Evolutionary conservation across 2,113 vertebrate genomes (phyloP).

Genomic region (Gopherus evgoodei): DNA sequence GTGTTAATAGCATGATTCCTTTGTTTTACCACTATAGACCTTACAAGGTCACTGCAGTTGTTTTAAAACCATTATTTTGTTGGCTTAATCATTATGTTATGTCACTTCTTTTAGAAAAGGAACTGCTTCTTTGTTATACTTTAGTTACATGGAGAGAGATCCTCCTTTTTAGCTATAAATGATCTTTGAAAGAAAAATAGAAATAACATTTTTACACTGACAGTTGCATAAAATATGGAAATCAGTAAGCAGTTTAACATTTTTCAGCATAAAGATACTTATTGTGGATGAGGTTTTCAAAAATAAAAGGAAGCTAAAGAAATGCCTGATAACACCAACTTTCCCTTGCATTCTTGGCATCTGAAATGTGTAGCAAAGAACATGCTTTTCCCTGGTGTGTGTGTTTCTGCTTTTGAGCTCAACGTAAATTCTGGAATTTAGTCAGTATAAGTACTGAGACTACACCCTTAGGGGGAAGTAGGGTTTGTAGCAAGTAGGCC

Average conservation of each 20-base stretch:
- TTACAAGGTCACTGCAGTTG: background rate
- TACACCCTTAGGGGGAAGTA: background rate
- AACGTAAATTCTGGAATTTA: background rate
- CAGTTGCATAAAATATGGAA: background rate
- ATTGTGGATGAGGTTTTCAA: background rate
- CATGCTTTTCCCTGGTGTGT: background rate
- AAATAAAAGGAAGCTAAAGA: background rate
- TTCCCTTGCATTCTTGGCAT: background rate
- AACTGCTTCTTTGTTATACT: background rate
- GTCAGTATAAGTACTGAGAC: background rate
- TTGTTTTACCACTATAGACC: background rate
- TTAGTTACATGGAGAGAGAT: background rate
- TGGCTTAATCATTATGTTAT: rapidly evolving
- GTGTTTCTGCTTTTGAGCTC: background rate
- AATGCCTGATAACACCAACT: background rate
- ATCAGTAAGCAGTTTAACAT: background rate
- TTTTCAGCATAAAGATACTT: background rate
- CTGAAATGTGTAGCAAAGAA: background rate
- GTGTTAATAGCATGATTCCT: background rate
- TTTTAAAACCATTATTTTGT: background rate
- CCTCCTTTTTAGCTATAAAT: background rate
- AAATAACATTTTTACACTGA: background rate
- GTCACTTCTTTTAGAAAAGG: background rate
- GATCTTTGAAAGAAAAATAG: rapidly evolving
- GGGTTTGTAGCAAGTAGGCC: background rate